These are phyloP conservation scores for Emydocephalus ijimae DNA, from an alignment of 2,113 vertebrate genomes.

Conservation along the genomic window DNA sequence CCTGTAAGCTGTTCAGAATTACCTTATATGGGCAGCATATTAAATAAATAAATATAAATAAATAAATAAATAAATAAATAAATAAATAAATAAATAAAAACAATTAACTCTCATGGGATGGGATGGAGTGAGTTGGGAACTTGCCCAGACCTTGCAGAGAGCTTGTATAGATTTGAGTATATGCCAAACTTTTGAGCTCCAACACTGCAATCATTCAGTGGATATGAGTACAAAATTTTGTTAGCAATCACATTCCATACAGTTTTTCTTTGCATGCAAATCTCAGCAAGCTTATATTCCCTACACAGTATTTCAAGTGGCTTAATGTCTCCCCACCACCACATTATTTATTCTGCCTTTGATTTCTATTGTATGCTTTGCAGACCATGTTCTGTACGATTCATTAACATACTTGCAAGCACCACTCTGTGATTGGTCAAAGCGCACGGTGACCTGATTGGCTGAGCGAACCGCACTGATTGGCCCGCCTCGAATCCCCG, in stretches of 20 bases:
- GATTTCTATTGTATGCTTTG: slow-evolving; percentile 48
- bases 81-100: neutral
- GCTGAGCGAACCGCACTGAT: too few relatives aligned
- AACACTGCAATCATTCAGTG: too few relatives aligned
- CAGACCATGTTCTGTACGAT: slow-evolving; percentile 28
- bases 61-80: too few relatives aligned
- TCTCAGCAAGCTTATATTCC: slow-evolving; percentile 33
- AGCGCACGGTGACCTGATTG: too few relatives aligned
- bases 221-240: slow-evolving; percentile 10
- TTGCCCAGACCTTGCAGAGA: neutral
- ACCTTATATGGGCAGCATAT: neutral
- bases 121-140: neutral
- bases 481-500: too few relatives aligned
- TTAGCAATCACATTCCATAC: slow-evolving; percentile 29
- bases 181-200: neutral
- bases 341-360: slow-evolving; percentile 32
- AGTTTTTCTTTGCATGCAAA: slow-evolving; percentile 37
- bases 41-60: too few relatives aligned
- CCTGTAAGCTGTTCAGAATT: neutral
- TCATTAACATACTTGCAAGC: too few relatives aligned
- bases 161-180: neutral
- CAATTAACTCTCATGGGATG: neutral
- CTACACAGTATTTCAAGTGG: slow-evolving; percentile 41
- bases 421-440: too few relatives aligned
- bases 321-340: neutral